These are phyloP conservation scores for Melanargia galathea DNA, from an alignment of 2,888 invertebrate genomes.

Conservation along the genomic window DNA sequence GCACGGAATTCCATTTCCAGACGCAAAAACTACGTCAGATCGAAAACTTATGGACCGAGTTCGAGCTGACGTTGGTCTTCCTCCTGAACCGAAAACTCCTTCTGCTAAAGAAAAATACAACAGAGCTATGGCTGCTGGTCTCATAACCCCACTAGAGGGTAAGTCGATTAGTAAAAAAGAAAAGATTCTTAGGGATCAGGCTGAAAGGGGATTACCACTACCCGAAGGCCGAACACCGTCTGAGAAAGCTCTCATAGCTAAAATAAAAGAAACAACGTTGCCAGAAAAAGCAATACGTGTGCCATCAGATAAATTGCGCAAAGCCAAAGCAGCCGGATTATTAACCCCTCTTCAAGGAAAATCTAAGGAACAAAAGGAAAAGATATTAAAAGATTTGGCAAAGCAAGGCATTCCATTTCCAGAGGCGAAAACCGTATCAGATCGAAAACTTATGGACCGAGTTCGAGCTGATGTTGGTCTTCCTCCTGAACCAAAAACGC, in stretches of 20 bases:
- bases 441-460: conserved; percentile 48
- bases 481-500: conserved; percentile 44
- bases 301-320: conserved; percentile 21
- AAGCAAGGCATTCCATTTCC: conserved; percentile 48
- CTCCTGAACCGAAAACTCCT: conserved; percentile 44
- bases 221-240: conserved; percentile 38
- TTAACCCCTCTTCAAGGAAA: conserved; percentile 43
- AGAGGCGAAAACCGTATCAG: conserved; percentile 51
- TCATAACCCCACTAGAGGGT: conserved; percentile 51
- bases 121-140: conserved; percentile 47
- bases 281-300: conserved; percentile 1
- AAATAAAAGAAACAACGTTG: conserved; percentile 20
- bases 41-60: conserved; percentile 42
- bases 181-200: conserved; percentile 35
- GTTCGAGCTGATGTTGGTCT: conserved; percentile 48
- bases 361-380: conserved; percentile 46
- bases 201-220: conserved; percentile 32
- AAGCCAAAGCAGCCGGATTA: conserved; percentile 27
- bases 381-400: conserved; percentile 42
- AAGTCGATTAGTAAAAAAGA: conserved; percentile 46
- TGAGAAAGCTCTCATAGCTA: conserved; percentile 32
- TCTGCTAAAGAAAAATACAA: conserved; percentile 46
- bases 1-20: conserved; percentile 43
- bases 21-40: conserved; percentile 43
- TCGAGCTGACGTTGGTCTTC: conserved; percentile 42